A percentile compares a stretch with the other conserved stretches of the same genome.
phyloP scores from a whole-genome alignment of 2,888 invertebrate species.

The Tyria jacobaeae region DNA sequence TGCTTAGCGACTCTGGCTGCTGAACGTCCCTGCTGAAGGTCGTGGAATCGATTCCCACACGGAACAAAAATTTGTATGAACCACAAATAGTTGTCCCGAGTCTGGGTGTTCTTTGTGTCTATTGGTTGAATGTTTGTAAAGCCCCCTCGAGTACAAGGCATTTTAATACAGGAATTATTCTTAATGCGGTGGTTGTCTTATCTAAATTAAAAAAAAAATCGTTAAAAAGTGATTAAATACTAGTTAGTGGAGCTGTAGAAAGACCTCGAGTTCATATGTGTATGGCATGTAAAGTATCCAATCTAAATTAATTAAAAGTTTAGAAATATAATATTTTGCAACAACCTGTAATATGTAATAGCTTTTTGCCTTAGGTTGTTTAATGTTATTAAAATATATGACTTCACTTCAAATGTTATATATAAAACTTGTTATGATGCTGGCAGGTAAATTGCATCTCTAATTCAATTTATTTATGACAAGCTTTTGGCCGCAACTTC shows the following conservation, averaged over 20 bases:
- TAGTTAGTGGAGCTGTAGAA: constrained; percentile 9
- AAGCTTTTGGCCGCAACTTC: too few relatives aligned
- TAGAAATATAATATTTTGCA: constrained; percentile 6
- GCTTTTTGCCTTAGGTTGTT: constrained; percentile 25
- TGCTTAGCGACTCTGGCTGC: too few relatives aligned
- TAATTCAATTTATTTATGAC: not conserved
- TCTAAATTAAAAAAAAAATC: too few relatives aligned
- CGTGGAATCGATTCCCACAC: too few relatives aligned
- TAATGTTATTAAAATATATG: constrained; percentile 24
- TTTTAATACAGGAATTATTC: too few relatives aligned
- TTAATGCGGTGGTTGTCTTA: too few relatives aligned
- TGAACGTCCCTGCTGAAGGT: too few relatives aligned
- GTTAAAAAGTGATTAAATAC: constrained; percentile 15
- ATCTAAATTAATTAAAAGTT: constrained; percentile 13
- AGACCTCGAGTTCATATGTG: constrained; percentile 7
- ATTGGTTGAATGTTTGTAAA: too few relatives aligned
- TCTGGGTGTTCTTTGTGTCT: too few relatives aligned
- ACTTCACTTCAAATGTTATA: constrained; percentile 17
- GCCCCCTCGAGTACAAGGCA: too few relatives aligned
- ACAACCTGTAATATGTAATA: constrained; percentile 14
- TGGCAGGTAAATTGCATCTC: not conserved
- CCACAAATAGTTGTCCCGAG: too few relatives aligned
- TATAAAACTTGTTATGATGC: constrained; percentile 6
- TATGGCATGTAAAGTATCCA: constrained; percentile 13
- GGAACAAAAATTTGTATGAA: too few relatives aligned